Evolutionary conservation across 2,888 invertebrate species (phyloP).

Genomic region (Saturnia japonica): DNA sequence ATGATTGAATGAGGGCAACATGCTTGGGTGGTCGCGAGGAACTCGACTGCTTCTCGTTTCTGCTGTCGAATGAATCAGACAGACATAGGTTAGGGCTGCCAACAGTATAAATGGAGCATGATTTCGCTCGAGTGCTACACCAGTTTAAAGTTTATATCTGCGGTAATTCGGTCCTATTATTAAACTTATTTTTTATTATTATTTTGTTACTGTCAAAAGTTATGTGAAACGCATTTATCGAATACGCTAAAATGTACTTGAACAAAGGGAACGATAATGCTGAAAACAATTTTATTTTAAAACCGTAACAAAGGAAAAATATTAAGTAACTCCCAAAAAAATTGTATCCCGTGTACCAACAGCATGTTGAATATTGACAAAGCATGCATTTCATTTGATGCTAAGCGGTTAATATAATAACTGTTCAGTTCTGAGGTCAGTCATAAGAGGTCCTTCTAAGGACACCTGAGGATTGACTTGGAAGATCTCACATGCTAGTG

Average conservation of each 20-base stretch:
- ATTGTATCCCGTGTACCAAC: no score
- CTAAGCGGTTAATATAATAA: no score
- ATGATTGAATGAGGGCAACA: constrained; percentile 57
- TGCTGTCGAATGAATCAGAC: constrained; percentile 45
- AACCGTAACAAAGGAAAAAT: no score
- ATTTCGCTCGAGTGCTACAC: constrained; percentile 26
- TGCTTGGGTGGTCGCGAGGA: constrained; percentile 45
- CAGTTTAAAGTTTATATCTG: constrained; percentile 20
- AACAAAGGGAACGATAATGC: background rate
- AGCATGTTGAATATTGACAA: no score
- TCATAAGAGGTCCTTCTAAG: no score
- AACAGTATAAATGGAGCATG: constrained; percentile 42
- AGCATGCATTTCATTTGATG: no score
- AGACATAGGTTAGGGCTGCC: constrained; percentile 36
- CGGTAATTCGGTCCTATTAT: constrained; percentile 23
- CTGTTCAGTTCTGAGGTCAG: no score
- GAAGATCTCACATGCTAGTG: no score
- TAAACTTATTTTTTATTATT: background rate
- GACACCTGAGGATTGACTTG: no score
- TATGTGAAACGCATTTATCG: background rate
- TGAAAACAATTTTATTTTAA: background rate
- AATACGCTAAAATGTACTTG: background rate
- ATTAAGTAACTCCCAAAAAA: no score
- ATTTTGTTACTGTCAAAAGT: background rate
- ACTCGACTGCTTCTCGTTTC: constrained; percentile 35